Evolutionary conservation across 2,888 invertebrate species (phyloP).

Genomic region (Candidula unifasciata): DNA sequence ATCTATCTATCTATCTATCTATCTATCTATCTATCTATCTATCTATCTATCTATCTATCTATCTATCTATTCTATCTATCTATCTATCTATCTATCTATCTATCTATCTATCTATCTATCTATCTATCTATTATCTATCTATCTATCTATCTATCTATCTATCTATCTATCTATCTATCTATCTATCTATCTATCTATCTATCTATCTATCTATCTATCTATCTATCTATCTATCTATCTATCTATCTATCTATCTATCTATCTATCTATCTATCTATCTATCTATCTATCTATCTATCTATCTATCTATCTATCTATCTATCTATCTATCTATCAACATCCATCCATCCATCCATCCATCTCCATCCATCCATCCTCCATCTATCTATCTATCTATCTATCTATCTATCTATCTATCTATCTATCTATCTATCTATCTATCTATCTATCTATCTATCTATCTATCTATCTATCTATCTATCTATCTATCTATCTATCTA

Average conservation of each 20-base stretch:
- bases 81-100: no score
- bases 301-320: conserved; percentile 33
- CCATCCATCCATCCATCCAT: no score
- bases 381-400: not conserved
- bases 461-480: not conserved
- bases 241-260: not conserved
- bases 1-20: not conserved
- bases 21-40: conserved; percentile 2
- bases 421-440: conserved; percentile 10
- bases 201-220: not conserved
- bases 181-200: not conserved
- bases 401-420: conserved; percentile 8
- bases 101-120: no score
- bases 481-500: not conserved
- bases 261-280: conserved; percentile 13
- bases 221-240: not conserved
- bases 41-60: not conserved
- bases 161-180: not conserved
- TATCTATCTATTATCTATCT: no score
- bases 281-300: conserved; percentile 15
- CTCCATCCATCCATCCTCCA: no score
- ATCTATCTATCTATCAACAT: conserved; percentile 13
- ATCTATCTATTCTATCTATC: no score
- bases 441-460: not conserved
- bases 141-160: no score